Base-by-base conservation (phyloP, 2,113 vertebrate species). In the Tamias sibiricus region DNA sequence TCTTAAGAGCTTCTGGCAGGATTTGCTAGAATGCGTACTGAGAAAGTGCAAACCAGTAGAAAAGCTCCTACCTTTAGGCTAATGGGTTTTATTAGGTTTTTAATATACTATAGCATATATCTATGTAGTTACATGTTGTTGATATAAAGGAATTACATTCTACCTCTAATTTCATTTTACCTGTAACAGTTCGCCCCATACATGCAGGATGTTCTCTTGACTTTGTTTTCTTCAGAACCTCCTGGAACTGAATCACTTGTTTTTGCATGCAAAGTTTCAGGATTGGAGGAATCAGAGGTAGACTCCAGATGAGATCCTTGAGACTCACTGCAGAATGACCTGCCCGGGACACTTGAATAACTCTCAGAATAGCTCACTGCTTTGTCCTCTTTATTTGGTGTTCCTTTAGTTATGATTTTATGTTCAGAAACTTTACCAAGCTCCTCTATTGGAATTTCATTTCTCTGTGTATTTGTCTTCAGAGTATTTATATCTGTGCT, bases 171-270 rank as follows among this genome's bases (percentile, higher is more conserved):
- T 97, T 93, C 69, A 66, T 32, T 98, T 98, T 98, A 99, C 99
- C 99, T 99, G 98, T 99, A 99, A 96, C 99, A 99, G 76, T 49
- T 95, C 91, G 92, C 93, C 96, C 98, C 99, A 97, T 99, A 99
- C 96, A 98, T 98, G 97, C 99, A 99, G 95, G 98, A 97, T 37
- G 87, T 97, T 94, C 98, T 99, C 94, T 95, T 98, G 74, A 0
- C 76, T 35, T 96, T 97, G 64, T 71, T 98, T 87, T 97, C 87
- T 79, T 96, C 97, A 97, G 95, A 98, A 95, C 28, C 90, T 94
- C 93, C 96, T 92, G 88, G 72, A 96, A 96, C 83, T 92, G 97
- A 95, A 85, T 96, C 77, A 40, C 87, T 80, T 85, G 40, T 66
- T 85, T 92, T 54, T 94, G 97, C 79, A 87, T 92, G 91, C 40